Base-by-base conservation (phyloP, 2,113 vertebrate species). In the Oreochromis niloticus region DNA sequence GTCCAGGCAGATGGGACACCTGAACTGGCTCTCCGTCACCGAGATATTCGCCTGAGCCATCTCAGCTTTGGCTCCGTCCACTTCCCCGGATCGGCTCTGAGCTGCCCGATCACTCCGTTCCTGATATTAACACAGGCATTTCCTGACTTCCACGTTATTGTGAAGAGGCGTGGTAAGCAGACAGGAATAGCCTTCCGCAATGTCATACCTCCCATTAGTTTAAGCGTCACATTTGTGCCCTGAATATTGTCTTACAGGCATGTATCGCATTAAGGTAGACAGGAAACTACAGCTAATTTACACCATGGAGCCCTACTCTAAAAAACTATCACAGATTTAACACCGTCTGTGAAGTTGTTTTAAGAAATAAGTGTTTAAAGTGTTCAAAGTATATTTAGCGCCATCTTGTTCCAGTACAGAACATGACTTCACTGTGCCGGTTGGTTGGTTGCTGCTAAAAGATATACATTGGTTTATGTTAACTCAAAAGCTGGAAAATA, bases 1-100 rank as follows among this genome's bases (percentile, higher is more conserved):
- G 86, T 96, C 95, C 93, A 96, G 86, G 88, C 96, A 96, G 82
- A 96, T 89, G 11, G 95, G 92, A 54, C 96, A 96, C 50, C 91
- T 63, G 87, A 96, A 95, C 93, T 96, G 95, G 30, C 88, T 94
- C 91, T 96, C 96, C 14, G 95, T 93, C 75, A 96, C 95, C 13
- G 95, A 96, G 87, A 96, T 96, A 17, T 92, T 95, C 7, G 95
- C 94, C 57, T 94, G 91, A 12, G 95, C 95, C 95, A 96, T 96
- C 17, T 55, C 63, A 16, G 56, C 50, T 4, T 9, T 16, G 24
- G 30, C 2, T 9, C 14, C 9, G 32, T 27, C 22, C 57, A 0
- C 7, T 41, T 11, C 11, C 48, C 14, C 9, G 5, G 80, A 1
- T 14, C 57, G 4, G 6, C 13, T 46, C 41, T 3, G 41, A 6